These are phyloP conservation scores for Antheraea yamamai DNA, from an alignment of 2,888 invertebrate genomes.

Conservation along the genomic window DNA sequence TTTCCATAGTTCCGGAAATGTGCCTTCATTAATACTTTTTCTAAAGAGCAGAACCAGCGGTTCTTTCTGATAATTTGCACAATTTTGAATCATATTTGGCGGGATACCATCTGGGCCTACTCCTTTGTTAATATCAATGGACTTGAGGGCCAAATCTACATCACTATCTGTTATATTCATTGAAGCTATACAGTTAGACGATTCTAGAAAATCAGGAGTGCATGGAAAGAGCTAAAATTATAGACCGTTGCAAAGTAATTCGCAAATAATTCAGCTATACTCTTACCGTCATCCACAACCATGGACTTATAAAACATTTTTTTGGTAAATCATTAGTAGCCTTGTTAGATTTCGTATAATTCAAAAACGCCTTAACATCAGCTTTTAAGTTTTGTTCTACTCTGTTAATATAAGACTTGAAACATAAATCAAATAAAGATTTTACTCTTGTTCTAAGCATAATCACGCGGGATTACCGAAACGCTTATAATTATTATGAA, in stretches of 20 bases:
- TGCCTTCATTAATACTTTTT: neutral
- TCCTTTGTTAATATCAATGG: neutral
- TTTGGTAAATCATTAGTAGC: slow-evolving; percentile 1
- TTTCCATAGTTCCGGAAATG: slow-evolving; percentile 1
- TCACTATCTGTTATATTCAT: neutral
- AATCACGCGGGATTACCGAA: neutral
- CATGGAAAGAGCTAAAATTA: neutral
- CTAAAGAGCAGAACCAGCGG: neutral
- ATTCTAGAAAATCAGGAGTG: neutral
- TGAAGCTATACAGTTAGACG: neutral
- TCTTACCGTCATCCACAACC: neutral
- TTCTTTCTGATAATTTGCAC: neutral
- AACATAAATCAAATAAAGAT: neutral
- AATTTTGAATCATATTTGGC: neutral
- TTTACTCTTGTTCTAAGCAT: neutral
- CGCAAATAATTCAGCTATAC: slow-evolving; percentile 1
- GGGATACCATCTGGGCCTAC: neutral
- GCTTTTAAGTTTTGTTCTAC: neutral
- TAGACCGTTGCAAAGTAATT: neutral
- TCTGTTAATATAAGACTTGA: no score
- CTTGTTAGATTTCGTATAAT: neutral
- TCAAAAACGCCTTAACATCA: neutral
- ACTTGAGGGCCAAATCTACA: neutral
- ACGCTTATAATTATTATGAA: neutral
- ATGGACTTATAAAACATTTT: neutral